phyloP scores from a whole-genome alignment of 2,113 vertebrate species.

The Brienomyrus brachyistius region DNA sequence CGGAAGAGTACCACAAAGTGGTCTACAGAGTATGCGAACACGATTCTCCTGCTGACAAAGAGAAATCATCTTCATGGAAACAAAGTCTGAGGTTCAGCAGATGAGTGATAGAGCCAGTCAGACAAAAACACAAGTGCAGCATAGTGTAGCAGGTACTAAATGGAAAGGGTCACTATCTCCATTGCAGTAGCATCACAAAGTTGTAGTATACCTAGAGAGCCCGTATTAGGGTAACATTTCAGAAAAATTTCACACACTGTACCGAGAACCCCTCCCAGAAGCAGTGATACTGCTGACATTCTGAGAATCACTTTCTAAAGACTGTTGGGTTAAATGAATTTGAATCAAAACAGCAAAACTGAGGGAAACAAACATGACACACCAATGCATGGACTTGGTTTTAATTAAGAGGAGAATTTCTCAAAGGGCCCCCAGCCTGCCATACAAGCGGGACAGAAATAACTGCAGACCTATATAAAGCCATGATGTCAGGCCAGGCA shows the following conservation, averaged over 20 bases:
- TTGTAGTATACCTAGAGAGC: neutral
- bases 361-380: neutral
- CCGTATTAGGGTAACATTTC: neutral
- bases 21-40: neutral
- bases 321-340: neutral
- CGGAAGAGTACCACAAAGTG: neutral
- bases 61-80: neutral
- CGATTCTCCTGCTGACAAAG: neutral
- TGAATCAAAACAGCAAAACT: neutral
- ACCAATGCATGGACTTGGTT: neutral
- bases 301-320: neutral
- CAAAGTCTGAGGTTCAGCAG: neutral
- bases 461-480: constrained; percentile 58
- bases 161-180: neutral
- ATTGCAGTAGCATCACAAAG: neutral
- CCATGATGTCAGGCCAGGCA: constrained; percentile 57
- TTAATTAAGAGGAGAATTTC: constrained; percentile 18
- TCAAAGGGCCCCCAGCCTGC: constrained; percentile 18
- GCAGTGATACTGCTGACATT: neutral
- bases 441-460: constrained; percentile 12
- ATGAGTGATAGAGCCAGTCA: neutral
- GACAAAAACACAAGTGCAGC: neutral
- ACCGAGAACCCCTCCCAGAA: neutral
- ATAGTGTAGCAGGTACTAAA: neutral
- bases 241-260: neutral